Evolutionary conservation across 2,888 invertebrate genomes (phyloP).

Genomic region (Ecdyonurus torrentis): DNA sequence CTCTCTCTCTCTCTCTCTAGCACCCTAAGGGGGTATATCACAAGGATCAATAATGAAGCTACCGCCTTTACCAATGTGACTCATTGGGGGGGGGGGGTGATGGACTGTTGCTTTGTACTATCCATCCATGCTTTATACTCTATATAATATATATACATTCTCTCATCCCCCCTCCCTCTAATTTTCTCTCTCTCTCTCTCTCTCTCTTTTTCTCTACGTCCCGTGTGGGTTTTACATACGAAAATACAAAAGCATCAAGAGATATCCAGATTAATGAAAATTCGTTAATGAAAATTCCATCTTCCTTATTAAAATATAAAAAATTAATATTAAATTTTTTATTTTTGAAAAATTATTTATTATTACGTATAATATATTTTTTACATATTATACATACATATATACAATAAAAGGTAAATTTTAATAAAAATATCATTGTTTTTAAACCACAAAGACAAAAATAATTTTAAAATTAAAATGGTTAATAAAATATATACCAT

Average conservation of each 20-base stretch:
- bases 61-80: neutral
- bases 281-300: neutral
- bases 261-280: neutral
- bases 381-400: too few relatives aligned
- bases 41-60: conserved; percentile 1
- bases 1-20: neutral
- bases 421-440: too few relatives aligned
- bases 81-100: neutral
- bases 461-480: too few relatives aligned
- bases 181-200: too few relatives aligned
- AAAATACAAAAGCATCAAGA: neutral
- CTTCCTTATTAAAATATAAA: neutral
- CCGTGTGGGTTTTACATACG: too few relatives aligned
- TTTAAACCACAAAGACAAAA: too few relatives aligned
- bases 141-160: neutral
- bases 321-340: too few relatives aligned
- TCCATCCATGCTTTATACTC: neutral
- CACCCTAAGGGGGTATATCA: neutral
- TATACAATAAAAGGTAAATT: too few relatives aligned
- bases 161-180: too few relatives aligned
- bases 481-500: too few relatives aligned
- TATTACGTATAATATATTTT: too few relatives aligned
- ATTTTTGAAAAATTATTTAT: neutral
- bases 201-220: too few relatives aligned
- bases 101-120: neutral